phyloP scores from a whole-genome alignment of 2,797 vertebrate genomes.

The Natrix natrix region DNA sequence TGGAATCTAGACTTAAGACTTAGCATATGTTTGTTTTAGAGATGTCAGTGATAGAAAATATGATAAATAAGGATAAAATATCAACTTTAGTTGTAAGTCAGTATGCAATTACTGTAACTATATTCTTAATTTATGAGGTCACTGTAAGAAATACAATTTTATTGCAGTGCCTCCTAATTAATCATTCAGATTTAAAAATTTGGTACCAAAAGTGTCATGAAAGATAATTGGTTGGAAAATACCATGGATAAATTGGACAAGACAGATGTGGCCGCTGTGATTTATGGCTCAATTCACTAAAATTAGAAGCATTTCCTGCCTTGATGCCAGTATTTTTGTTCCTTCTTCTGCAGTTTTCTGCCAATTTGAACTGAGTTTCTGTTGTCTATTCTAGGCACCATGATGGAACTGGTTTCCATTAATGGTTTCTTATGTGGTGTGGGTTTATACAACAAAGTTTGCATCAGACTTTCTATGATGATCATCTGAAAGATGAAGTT shows the following conservation, averaged over 20 bases:
- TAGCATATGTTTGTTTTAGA: background rate
- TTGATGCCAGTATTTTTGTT: background rate
- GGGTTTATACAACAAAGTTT: background rate
- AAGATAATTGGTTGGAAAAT: background rate
- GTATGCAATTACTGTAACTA: background rate
- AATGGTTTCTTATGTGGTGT: background rate
- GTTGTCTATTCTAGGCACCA: background rate
- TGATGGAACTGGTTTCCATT: background rate
- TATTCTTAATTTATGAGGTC: background rate
- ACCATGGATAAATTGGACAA: background rate
- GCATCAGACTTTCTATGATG: background rate
- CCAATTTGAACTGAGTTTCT: background rate
- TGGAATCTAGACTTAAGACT: background rate
- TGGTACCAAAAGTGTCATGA: background rate
- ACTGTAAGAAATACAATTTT: background rate
- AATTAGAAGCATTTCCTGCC: background rate
- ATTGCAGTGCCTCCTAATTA: background rate
- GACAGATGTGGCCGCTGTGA: background rate
- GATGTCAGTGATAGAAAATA: background rate
- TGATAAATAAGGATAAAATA: background rate
- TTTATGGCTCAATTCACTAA: background rate
- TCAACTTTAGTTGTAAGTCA: background rate
- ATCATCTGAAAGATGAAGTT: background rate
- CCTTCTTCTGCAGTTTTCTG: background rate
- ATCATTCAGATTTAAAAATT: background rate